Evolutionary conservation across 2,888 invertebrate genomes (phyloP), one percentile per base, ranked within the genome.

Genomic region (Pyrochroa serraticornis): DNA sequence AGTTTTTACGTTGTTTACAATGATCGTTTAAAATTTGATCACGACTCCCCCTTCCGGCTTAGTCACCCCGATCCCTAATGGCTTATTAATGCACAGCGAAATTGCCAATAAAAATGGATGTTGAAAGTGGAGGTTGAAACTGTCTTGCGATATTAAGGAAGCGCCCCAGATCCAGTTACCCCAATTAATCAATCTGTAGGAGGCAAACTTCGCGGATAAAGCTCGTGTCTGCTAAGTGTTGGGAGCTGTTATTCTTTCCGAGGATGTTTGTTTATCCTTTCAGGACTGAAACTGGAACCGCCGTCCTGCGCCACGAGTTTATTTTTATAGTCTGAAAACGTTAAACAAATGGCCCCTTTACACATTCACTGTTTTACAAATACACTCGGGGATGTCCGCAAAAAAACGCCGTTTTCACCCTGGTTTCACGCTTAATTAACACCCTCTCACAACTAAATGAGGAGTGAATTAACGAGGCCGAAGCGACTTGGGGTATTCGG

Each of bases 231-330:
- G 63, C 45, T 61, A 63, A 63, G 63, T 63, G 63, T 63, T 49
- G 55, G 56, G 45, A 55, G 58, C 47, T 63, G 63, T 63, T 63
- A 61, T 60, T 61, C 54, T 59, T 64, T 58, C 57, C 45, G 59
- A 50, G 45, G 49, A 49, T 62, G 59, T 66, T 60, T 61, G 58
- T 61, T 60, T 66, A 59, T 56, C 60, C 58, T 58, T 54, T 55
- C 63, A 60, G 56, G 53, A 52, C 48, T 54, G 51, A 59, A 55
- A 63, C 57, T 63, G 65, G 63, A 67, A 62, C 58, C 58, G 39
- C 39, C 38, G 36, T 53, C 44, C 42, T 48, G 38, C 41, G 37
- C 55, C 47, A 59, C 33, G 51, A 54, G 55, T 51, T 60, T 60
- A 60, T 60, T 60, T 60, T 55, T 50, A 36, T 41, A 59, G 51